These are phyloP conservation scores for Coilia nasus DNA, from an alignment of 2,797 vertebrate genomes.

Conservation along the genomic window DNA sequence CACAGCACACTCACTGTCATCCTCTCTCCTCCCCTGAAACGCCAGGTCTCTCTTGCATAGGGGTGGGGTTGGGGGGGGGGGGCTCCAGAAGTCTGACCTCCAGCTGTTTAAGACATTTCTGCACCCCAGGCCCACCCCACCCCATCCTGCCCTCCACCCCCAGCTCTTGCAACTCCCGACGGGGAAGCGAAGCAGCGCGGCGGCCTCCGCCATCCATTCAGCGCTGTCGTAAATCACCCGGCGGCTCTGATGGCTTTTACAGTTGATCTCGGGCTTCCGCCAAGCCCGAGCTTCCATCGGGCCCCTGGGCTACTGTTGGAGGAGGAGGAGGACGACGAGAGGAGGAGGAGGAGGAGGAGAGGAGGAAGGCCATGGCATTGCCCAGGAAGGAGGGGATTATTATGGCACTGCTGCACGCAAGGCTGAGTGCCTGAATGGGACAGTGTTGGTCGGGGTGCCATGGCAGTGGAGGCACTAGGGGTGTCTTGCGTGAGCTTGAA, in stretches of 20 bases:
- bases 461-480: background rate
- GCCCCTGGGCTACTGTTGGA: slow-evolving; percentile 39
- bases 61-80: too few relatives aligned
- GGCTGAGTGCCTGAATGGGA: background rate
- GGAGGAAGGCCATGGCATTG: background rate
- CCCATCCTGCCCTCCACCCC: background rate
- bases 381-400: background rate
- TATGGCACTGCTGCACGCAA: background rate
- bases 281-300: background rate
- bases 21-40: background rate
- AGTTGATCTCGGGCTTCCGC: slow-evolving; percentile 39
- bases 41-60: background rate
- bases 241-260: slow-evolving; percentile 41
- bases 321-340: slow-evolving; percentile 24
- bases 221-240: slow-evolving; percentile 48
- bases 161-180: slow-evolving; percentile 10
- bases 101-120: slow-evolving; percentile 56
- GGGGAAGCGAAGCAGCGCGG: slow-evolving; percentile 31
- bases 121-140: slow-evolving; percentile 7
- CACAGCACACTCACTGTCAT: background rate
- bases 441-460: slow-evolving; percentile 8
- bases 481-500: slow-evolving; percentile 32
- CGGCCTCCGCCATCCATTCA: slow-evolving; percentile 34
- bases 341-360: slow-evolving; percentile 21
- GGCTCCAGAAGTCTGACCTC: slow-evolving; percentile 20